Evolutionary conservation across 2,888 invertebrate genomes (phyloP).

Genomic region (Lochmaea crataegi): DNA sequence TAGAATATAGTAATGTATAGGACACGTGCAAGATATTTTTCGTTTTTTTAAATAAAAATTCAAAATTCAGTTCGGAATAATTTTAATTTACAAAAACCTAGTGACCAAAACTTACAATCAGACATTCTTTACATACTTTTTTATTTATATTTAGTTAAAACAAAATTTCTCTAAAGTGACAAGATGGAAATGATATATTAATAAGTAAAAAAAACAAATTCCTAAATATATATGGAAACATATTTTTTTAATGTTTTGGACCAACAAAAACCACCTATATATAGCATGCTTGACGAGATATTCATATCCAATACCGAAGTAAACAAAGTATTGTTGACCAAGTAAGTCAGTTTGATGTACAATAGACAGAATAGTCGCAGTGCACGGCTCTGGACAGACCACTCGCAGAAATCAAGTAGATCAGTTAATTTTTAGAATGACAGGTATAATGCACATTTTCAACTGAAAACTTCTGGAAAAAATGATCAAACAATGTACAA

Average conservation of each 20-base stretch:
- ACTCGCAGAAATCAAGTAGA: no score
- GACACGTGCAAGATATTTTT: slow-evolving; percentile 16
- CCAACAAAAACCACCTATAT: slow-evolving; percentile 4
- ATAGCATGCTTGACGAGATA: neutral
- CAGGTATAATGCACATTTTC: no score
- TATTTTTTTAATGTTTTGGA: slow-evolving; percentile 17
- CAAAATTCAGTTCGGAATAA: slow-evolving; percentile 43
- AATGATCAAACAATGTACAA: no score
- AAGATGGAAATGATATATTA: slow-evolving; percentile 15
- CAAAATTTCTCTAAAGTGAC: neutral
- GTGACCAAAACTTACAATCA: slow-evolving; percentile 35
- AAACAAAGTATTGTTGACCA: neutral
- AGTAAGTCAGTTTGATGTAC: neutral
- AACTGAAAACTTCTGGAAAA: no score
- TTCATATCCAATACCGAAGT: neutral
- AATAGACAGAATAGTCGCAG: neutral
- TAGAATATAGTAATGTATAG: neutral
- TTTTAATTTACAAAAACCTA: slow-evolving; percentile 42
- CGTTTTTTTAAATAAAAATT: slow-evolving; percentile 6
- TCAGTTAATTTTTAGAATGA: no score
- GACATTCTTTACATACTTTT: slow-evolving; percentile 20
- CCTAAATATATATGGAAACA: slow-evolving; percentile 25
- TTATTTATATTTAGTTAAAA: slow-evolving; percentile 19
- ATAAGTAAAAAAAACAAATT: slow-evolving; percentile 32
- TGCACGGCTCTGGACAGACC: no score